Conservation (phyloP, 2,888 invertebrate genomes). For the Strigamia crassipes region DNA sequence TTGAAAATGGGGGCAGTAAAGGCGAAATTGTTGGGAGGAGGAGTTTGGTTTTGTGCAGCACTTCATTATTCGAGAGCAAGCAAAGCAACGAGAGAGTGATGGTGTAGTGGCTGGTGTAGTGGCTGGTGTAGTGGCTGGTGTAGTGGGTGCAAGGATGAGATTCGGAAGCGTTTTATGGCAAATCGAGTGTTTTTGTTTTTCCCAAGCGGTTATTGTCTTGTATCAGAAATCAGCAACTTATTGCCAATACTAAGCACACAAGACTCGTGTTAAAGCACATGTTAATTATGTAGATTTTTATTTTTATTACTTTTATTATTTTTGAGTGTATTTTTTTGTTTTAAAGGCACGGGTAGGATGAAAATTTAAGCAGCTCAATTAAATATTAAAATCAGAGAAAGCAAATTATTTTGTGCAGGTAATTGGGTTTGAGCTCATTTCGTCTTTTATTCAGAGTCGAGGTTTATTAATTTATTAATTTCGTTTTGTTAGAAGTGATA, state of each 20-base stretch:
- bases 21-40: not conserved
- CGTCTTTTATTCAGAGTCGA: not conserved
- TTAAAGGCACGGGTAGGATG: not conserved
- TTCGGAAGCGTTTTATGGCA: conserved; percentile 8
- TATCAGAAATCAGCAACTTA: conserved; percentile 11
- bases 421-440: conserved; percentile 6
- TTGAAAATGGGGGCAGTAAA: conserved; percentile 17
- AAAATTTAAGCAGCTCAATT: not conserved
- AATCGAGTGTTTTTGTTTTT: conserved; percentile 36
- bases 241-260: not conserved
- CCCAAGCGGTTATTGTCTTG: not conserved
- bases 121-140: not conserved
- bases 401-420: conserved; percentile 28
- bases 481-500: not conserved
- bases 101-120: conserved; percentile 1
- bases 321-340: not conserved
- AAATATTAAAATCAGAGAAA: conserved; percentile 23
- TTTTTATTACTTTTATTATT: not conserved
- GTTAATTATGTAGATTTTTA: not conserved
- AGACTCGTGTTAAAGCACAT: not conserved
- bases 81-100: not conserved
- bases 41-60: conserved; percentile 5
- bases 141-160: not conserved
- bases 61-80: conserved; percentile 38
- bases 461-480: not conserved